Evolutionary conservation across 2,113 vertebrate species (phyloP).

Genomic region (Columbina picui): DNA sequence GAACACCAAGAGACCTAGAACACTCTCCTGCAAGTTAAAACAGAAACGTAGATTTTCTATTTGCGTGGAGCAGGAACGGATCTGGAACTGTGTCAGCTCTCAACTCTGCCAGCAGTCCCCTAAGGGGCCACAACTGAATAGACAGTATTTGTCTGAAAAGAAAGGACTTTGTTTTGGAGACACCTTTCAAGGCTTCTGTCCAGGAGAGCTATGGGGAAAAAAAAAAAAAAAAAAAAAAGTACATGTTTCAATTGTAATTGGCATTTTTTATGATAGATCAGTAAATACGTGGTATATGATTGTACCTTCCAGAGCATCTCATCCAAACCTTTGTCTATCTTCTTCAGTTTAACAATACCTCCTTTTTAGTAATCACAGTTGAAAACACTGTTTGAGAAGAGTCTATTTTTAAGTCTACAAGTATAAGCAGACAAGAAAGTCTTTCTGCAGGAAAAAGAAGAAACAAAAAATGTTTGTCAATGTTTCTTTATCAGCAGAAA

Average conservation of each 20-base stretch:
- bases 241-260: background rate
- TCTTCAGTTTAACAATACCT: background rate
- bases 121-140: background rate
- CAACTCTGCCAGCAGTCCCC: background rate
- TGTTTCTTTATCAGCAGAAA: constrained; percentile 50
- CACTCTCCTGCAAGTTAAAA: background rate
- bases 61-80: background rate
- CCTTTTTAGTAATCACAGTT: background rate
- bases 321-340: background rate
- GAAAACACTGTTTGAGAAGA: background rate
- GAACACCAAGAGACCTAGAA: background rate
- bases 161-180: background rate
- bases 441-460: background rate
- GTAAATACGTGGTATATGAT: background rate
- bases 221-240: background rate
- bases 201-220: background rate
- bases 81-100: background rate
- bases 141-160: background rate
- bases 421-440: background rate
- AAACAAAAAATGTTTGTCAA: background rate
- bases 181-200: background rate
- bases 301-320: background rate
- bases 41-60: background rate
- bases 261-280: background rate
- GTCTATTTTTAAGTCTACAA: background rate